phyloP scores from a whole-genome alignment of 2,113 vertebrate genomes.

The Osmerus eperlanus region DNA sequence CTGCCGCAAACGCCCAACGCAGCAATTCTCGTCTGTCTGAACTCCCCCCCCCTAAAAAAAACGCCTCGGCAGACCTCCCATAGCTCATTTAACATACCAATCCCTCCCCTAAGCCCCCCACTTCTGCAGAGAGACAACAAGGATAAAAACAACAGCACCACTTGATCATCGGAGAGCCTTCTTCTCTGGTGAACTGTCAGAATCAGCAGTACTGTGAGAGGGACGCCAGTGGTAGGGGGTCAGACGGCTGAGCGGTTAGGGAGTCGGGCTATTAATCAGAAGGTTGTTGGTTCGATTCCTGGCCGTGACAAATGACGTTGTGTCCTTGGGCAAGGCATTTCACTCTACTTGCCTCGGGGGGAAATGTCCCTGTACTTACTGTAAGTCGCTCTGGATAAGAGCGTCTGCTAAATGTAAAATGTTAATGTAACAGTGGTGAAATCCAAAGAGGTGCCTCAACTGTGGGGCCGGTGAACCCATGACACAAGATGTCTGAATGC shows the following conservation, averaged over 20 bases:
- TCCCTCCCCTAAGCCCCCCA: constrained; percentile 55
- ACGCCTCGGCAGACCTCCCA: constrained; percentile 61
- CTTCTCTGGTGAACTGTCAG: constrained; percentile 59
- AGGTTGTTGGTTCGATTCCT: too few species aligned
- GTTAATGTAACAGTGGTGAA: not conserved
- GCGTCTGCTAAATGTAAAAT: too few species aligned
- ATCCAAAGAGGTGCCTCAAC: not conserved
- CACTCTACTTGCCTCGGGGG: too few species aligned
- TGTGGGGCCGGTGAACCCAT: constrained; percentile 14
- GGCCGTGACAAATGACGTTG: too few species aligned
- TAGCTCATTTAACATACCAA: constrained; percentile 75
- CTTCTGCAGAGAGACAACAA: constrained; percentile 55
- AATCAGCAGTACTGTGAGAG: constrained; percentile 34
- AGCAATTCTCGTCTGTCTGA: constrained; percentile 72
- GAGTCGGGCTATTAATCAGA: too few species aligned
- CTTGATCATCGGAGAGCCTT: constrained; percentile 64
- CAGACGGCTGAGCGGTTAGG: too few species aligned
- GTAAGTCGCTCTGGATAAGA: too few species aligned
- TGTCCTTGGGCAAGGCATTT: too few species aligned
- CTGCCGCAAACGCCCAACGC: constrained; percentile 69
- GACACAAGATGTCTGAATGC: constrained; percentile 4
- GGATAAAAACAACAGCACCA: constrained; percentile 62
- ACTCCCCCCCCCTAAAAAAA: constrained; percentile 46
- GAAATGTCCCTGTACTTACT: too few species aligned
- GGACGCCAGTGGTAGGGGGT: constrained; percentile 7